Evolutionary conservation across 2,888 invertebrate species (phyloP).

Genomic region (Mimas tiliae): DNA sequence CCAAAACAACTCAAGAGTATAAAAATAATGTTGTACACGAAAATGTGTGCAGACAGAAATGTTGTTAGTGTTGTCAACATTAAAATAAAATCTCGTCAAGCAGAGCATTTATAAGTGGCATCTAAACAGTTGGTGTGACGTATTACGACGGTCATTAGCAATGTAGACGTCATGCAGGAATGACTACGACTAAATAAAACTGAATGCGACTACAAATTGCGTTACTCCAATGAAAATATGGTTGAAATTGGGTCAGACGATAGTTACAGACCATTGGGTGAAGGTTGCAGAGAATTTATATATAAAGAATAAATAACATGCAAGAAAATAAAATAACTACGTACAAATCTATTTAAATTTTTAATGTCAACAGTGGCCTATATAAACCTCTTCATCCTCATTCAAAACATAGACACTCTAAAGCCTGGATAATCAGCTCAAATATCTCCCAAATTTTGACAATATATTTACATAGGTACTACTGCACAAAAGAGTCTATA

Average conservation of each 20-base stretch:
- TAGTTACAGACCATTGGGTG: conserved; percentile 39
- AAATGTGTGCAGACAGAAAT: neutral
- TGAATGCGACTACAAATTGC: conserved; percentile 25
- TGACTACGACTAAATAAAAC: conserved; percentile 35
- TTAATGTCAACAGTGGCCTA: conserved; percentile 1
- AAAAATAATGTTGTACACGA: neutral
- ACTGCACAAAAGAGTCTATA: too few species aligned
- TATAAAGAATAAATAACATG: conserved; percentile 25
- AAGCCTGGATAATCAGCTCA: too few species aligned
- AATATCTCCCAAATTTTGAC: neutral
- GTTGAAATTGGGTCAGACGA: conserved; percentile 35
- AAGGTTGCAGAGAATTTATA: conserved; percentile 26
- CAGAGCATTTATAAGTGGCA: conserved; percentile 32
- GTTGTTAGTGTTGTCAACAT: conserved; percentile 25
- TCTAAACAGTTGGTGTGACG: conserved; percentile 40
- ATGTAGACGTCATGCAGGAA: conserved; percentile 35
- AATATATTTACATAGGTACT: too few species aligned
- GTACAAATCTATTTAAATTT: conserved; percentile 8
- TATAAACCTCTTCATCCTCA: neutral
- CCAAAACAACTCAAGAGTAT: too few species aligned
- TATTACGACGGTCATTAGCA: conserved; percentile 41
- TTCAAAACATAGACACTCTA: neutral
- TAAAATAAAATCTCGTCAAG: conserved; percentile 24
- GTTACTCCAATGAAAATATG: conserved; percentile 36
- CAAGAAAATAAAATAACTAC: conserved; percentile 6